Evolutionary conservation across 1,140 invertebrate species (phyloP).

Genomic region (Trichogramma pretiosum): DNA sequence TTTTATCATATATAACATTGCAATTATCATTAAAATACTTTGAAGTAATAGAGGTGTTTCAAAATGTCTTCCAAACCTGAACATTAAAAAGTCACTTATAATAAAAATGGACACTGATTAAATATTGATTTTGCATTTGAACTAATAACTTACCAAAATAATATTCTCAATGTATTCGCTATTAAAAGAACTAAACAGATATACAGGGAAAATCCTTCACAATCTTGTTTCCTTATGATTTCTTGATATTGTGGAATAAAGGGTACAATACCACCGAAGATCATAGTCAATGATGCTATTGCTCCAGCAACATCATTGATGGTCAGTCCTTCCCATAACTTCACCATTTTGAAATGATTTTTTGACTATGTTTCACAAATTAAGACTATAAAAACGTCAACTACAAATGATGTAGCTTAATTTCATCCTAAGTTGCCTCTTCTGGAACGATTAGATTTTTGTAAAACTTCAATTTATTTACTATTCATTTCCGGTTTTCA

Average conservation of each 20-base stretch:
- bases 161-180: slow-evolving; percentile 91
- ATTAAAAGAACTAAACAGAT: slow-evolving; percentile 91
- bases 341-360: slow-evolving; percentile 15
- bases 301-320: slow-evolving; percentile 58
- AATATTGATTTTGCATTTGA: no score
- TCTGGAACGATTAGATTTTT: no score
- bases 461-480: no score
- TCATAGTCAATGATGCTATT: slow-evolving; percentile 71
- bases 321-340: slow-evolving; percentile 37
- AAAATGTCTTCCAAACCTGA: slow-evolving; percentile 95
- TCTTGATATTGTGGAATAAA: slow-evolving; percentile 91
- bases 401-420: no score
- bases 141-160: slow-evolving; percentile 98
- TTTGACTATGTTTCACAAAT: no score
- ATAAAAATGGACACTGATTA: no score
- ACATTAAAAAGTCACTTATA: slow-evolving; percentile 26
- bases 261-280: slow-evolving; percentile 79
- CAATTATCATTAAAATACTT: slow-evolving; percentile 93
- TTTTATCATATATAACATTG: slow-evolving; percentile 93
- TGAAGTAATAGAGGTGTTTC: slow-evolving; percentile 90
- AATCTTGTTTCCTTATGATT: slow-evolving; percentile 81
- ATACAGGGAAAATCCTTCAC: slow-evolving; percentile 92
- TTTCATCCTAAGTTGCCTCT: no score
- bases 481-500: no score
- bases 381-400: no score